Evolutionary conservation across 1,140 invertebrate genomes (phyloP), one percentile per base, ranked within the genome.

Genomic region (Gerris buenoi): DNA sequence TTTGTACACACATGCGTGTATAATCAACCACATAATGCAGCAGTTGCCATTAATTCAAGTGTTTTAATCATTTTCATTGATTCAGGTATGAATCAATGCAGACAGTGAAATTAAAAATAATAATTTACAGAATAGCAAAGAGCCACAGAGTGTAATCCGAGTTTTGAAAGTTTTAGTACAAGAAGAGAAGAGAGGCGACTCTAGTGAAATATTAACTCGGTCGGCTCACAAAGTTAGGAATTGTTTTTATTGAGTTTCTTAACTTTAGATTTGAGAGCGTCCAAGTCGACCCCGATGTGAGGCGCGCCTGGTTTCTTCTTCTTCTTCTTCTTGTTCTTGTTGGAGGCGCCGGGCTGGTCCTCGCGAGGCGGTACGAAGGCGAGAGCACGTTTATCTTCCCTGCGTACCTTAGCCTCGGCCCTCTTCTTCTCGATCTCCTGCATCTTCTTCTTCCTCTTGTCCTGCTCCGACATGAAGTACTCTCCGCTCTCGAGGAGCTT

Each of bases 401-500:
- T 83, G 68, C 84, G 84, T 73, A 86, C 86, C 46, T 84, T 83
- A 2, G 85, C 82, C 76, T 86, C 81, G 70, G 84, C 77, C 74
- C 88, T 84, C 76, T 86, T 90, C 58, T 69, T 33, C 63, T 57
- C 13, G 29, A 33, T 86, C 87, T 76, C 86, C 75, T 88, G 85
- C 63, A 83, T 82, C 69, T 82, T 83, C 74, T 86, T 88, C 1
- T 82, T 83, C 70, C 83, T 85, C 74, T 86, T 89, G 69, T 96
- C 88, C 63, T 88, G 84, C 73, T 91, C 86, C 74, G 89, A 93
- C 26, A 97, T 81, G 83, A 99, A 98, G 77, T 94, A 99, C 81
- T 99, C 95, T 65, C 97, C 97, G 67, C 87, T 85, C n/a, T 90
- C 93, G 71, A 99, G 78, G 78, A 95, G 82, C 76, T 92, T 90